Percentiles rank a stretch among this genome's conserved stretches.
These are phyloP conservation scores for Drosophila ironensis DNA, from an alignment of 1,140 invertebrate species.

Conservation along the genomic window DNA sequence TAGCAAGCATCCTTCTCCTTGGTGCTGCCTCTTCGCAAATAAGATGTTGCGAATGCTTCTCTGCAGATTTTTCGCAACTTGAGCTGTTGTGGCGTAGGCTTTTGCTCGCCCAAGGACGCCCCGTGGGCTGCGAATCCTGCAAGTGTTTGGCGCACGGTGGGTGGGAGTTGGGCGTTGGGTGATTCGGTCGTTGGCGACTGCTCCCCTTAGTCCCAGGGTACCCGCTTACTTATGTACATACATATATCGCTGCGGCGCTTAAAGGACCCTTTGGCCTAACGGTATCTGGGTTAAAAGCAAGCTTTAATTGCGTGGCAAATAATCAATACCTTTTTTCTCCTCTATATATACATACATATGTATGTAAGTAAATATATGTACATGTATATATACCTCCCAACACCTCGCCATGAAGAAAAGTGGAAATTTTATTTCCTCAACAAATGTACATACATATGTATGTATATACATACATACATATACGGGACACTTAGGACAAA, in stretches of 20 bases:
- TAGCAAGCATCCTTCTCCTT: background rate
- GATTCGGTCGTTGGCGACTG: no score
- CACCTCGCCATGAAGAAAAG: background rate
- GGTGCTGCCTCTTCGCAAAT: background rate
- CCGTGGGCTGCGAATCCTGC: conserved; percentile 52
- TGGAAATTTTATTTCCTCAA: background rate
- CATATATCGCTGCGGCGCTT: no score
- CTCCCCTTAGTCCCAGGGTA: no score
- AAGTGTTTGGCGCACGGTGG: conserved; percentile 58
- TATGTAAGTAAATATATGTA: no score
- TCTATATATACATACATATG: no score
- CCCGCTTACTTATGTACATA: no score
- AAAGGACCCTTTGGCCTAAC: conserved; percentile 12
- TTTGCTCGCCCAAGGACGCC: background rate
- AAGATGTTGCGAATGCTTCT: conserved; percentile 13
- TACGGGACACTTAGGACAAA: no score
- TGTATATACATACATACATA: no score
- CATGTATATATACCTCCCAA: no score
- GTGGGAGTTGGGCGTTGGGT: no score
- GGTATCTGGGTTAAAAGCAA: conserved; percentile 57
- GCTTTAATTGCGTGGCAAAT: conserved; percentile 56
- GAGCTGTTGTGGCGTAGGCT: conserved; percentile 34
- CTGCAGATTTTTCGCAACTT: conserved; percentile 24
- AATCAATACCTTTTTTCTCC: conserved; percentile 64
- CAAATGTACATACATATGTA: no score